A percentile compares a stretch with the other conserved stretches of the same genome.
These are phyloP conservation scores for Tridacna crocea DNA, from an alignment of 2,888 invertebrate genomes.

Conservation along the genomic window DNA sequence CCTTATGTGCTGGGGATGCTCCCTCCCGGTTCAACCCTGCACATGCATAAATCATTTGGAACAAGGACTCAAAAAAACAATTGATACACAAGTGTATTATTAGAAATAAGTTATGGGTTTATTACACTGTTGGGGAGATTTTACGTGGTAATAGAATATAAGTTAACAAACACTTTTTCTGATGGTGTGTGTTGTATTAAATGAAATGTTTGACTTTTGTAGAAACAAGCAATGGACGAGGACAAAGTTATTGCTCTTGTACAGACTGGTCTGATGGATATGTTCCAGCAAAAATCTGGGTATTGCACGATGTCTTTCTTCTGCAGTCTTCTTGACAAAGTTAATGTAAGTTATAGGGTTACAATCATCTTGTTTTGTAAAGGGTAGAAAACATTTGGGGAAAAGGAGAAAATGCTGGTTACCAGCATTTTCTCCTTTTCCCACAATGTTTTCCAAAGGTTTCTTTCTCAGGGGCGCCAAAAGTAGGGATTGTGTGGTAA, in stretches of 20 bases:
- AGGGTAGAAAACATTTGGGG: background rate
- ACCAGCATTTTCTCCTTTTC: conserved; percentile 10
- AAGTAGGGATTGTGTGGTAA: no score
- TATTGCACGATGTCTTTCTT: conserved; percentile 58
- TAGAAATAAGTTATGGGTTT: no score
- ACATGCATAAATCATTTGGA: no score
- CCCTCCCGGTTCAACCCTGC: no score
- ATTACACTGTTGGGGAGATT: no score
- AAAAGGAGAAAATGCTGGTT: background rate
- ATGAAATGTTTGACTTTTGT: background rate
- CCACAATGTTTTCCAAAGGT: background rate
- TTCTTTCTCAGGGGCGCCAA: no score
- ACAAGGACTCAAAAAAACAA: no score
- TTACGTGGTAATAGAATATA: no score
- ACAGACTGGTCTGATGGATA: conserved; percentile 29
- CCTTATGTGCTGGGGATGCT: no score
- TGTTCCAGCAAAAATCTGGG: conserved; percentile 37
- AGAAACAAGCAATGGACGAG: conserved; percentile 34
- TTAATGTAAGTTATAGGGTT: conserved; percentile 73
- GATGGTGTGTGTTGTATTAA: no score
- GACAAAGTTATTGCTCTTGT: conserved; percentile 40
- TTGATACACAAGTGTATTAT: no score
- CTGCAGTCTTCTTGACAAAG: conserved; percentile 68
- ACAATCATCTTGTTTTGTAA: background rate
- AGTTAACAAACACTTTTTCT: no score